Evolutionary conservation across 2,888 invertebrate genomes (phyloP), one percentile per base, ranked within the genome.

Genomic region (Mythimna ferrago): DNA sequence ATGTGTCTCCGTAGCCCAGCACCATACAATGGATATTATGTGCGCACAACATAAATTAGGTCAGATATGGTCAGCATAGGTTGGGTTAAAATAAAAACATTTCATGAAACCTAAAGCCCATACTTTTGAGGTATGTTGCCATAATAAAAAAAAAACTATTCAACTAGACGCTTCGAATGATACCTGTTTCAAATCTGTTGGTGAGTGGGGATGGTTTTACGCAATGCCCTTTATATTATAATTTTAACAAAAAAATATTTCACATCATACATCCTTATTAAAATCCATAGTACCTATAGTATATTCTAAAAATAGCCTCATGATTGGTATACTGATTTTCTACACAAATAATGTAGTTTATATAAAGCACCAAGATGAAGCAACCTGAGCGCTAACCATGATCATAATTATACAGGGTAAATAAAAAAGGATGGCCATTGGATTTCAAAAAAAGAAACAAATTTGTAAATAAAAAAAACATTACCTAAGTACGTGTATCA

Each of bases 271-370:
- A 19, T 35, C 16, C 0, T 19, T 35, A 58, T 58, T 57, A 26
- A 26, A 56, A 57, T 16, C 32, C 6, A 32, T 32, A 32, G 32
- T 32, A 9, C 26, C 14, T 32, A 26, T 32, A 58, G 19, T 19
- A 58, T 19, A 5, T 21, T 9, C 6, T 10, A 48, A 57, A 38
- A 57, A 38, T 51, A 71, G 71, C 71, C 71, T 71, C 68, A 67
- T 51, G 1, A n/a, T 67, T 48, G 14, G 16, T 54, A 35, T 48
- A 66, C 11, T 7, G 51, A 63, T 19, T 19, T 48, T 38, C 19
- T 38, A 21, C 16, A 26, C 9, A 19, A 6, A 9, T 26, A 51
- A 41, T 51, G 32, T n/a, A 9, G 44, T 32, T 35, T 35, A 19
- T 32, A 6, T 57, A n/a, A 9, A 58, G 6, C n/a, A 58, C 4